Evolutionary conservation across 2,888 invertebrate species (phyloP).

Genomic region (Eueremaeus valkanovi): DNA sequence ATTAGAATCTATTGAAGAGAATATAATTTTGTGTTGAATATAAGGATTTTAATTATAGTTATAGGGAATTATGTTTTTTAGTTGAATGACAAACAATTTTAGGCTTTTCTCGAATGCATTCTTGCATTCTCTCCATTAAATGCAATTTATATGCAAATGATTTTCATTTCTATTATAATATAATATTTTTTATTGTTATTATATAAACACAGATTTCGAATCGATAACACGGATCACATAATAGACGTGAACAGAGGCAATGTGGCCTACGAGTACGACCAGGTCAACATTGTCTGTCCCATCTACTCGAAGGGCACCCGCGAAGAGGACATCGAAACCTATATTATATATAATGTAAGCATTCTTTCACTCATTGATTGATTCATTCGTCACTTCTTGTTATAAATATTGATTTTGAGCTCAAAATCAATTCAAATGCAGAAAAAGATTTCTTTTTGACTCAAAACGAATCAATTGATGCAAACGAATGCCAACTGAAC

Average conservation of each 20-base stretch:
- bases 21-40: neutral
- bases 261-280: conserved; percentile 87
- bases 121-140: neutral
- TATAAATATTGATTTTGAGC: conserved; percentile 32
- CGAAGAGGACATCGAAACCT: conserved; percentile 85
- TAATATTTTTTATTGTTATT: conserved; percentile 40
- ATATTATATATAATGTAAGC: conserved; percentile 86
- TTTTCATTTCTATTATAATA: conserved; percentile 7
- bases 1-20: neutral
- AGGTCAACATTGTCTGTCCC: conserved; percentile 92
- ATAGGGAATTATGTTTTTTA: conserved; percentile 24
- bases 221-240: conserved; percentile 95
- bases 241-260: conserved; percentile 93
- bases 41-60: conserved; percentile 14
- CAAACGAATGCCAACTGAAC: neutral
- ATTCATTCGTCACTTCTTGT: neutral
- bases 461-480: conserved; percentile 27
- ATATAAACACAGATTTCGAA: conserved; percentile 66
- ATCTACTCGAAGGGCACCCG: conserved; percentile 76
- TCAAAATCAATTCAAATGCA: conserved; percentile 8
- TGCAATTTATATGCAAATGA: conserved; percentile 23
- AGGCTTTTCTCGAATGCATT: neutral
- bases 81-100: conserved; percentile 23
- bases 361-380: neutral
- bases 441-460: neutral